Evolutionary conservation across 2,113 vertebrate species (phyloP).

Genomic region (Pedetes capensis): DNA sequence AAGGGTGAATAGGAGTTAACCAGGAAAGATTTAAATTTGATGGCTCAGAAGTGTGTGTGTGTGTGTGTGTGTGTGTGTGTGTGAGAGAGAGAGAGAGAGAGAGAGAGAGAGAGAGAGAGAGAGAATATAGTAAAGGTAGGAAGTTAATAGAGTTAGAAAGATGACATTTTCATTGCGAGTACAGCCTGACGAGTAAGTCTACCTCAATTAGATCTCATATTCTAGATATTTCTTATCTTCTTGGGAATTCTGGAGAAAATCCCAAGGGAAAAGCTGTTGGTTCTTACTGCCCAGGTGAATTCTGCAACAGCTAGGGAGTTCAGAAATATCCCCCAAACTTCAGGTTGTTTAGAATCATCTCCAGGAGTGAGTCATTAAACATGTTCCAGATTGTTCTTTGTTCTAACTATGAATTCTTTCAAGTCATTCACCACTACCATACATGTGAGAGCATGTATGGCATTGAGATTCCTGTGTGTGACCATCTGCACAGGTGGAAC

Average conservation of each 20-base stretch:
- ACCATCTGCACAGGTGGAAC: not conserved
- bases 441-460: slow-evolving; percentile 48
- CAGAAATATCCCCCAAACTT: not conserved
- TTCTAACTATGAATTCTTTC: slow-evolving; percentile 21
- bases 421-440: not conserved
- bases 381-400: slow-evolving; percentile 14
- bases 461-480: not conserved
- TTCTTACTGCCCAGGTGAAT: not conserved
- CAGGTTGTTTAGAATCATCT: not conserved
- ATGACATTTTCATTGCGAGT: not conserved
- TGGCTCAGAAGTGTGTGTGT: not conserved
- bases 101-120: not conserved
- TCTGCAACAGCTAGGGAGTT: not conserved
- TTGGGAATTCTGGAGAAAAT: not conserved
- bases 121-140: not conserved
- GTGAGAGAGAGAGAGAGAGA: not conserved
- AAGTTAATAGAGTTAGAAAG: not conserved
- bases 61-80: not conserved
- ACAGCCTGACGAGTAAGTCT: not conserved
- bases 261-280: not conserved
- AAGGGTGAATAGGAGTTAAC: not conserved
- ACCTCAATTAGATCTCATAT: not conserved
- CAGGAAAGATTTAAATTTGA: not conserved
- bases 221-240: not conserved
- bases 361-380: not conserved